Base-by-base conservation (phyloP, 1,140 invertebrate genomes). In the Bombus impatiens region DNA sequence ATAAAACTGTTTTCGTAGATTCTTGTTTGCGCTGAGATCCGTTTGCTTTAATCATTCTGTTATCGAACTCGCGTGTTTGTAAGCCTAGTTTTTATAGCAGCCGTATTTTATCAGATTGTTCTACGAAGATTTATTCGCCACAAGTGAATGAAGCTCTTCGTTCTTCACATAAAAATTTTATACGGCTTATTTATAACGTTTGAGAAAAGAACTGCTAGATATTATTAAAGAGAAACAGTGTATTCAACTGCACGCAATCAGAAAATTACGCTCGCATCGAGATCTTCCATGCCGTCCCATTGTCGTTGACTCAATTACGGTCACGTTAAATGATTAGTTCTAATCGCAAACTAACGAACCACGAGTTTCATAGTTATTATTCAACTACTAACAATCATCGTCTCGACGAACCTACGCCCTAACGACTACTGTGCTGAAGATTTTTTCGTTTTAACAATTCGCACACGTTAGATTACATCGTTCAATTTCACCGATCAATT, bases 291-390 rank as follows among this genome's bases (percentile, higher is more conserved):
- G 67, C 37, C 6, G 77, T n/a, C 18, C 74, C 59, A 59, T 65
- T 76, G 59, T 65, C 40, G 40, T 42, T 62, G 47, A 84, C 77
- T 84, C 76, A 78, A 84, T 88, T 84, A 80, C 59, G 44, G 53
- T 18, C 22, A 88, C 65, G 68, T 67, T 42, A 78, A 59, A 82
- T 78, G 68, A 88, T 86, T 78, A 81, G 59, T 70, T 86, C 84
- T 79, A 89, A 89, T 86, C 82, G 44, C 42, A 25, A 70, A 28
- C 65, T 82, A 82, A 82, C 78, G 78, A 82, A 77, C 57, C 65
- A 62, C 79, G 74, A 89, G 67, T 70, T 89, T 72, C 57, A 71
- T 79, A 88, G 37, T 88, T 72, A 72, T 37, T n/a, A 32, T 65
- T 89, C 82, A 86, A 84, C 80, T 40, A 47, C 32, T 42, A 62